These are phyloP conservation scores for Collichthys lucidus DNA, from an alignment of 2,113 vertebrate species.

Conservation along the genomic window DNA sequence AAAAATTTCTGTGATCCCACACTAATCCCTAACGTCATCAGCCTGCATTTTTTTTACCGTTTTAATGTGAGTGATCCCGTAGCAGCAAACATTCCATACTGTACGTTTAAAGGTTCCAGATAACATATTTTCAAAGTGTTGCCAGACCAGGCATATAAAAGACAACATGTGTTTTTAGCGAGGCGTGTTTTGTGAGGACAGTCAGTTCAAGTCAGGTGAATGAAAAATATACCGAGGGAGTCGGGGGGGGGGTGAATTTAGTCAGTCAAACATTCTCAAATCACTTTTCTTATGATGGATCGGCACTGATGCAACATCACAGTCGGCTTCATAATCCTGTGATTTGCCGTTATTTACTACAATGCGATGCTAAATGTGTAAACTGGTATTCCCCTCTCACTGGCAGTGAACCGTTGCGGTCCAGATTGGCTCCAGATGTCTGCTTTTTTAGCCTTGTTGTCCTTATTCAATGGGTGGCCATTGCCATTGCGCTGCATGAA, in stretches of 20 bases:
- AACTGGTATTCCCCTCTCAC: slow-evolving; percentile 48
- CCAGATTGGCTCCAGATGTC: slow-evolving; percentile 72
- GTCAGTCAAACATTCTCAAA: not conserved
- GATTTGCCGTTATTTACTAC: slow-evolving; percentile 19
- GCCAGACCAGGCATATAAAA: not conserved
- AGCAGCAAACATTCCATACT: too few species aligned
- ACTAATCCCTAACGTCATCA: too few species aligned
- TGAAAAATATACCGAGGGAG: too few species aligned
- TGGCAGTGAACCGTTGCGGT: slow-evolving; percentile 57
- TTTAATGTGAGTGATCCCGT: too few species aligned
- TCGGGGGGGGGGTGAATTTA: not conserved
- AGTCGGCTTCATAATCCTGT: slow-evolving; percentile 7
- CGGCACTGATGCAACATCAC: slow-evolving; percentile 14
- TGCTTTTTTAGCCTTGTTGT: slow-evolving; percentile 39
- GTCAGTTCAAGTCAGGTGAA: not conserved
- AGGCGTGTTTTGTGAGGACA: not conserved
- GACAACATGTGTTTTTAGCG: not conserved
- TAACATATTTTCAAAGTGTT: not conserved
- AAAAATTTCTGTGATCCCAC: too few species aligned
- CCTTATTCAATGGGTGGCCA: slow-evolving; percentile 57
- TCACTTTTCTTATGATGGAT: slow-evolving; percentile 3
- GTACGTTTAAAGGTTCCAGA: too few species aligned
- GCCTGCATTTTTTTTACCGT: too few species aligned
- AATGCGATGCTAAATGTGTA: slow-evolving; percentile 10
- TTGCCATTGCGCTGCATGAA: slow-evolving; percentile 41